These are phyloP conservation scores for Teleogryllus occipitalis DNA, from an alignment of 1,140 invertebrate genomes.

Conservation along the genomic window DNA sequence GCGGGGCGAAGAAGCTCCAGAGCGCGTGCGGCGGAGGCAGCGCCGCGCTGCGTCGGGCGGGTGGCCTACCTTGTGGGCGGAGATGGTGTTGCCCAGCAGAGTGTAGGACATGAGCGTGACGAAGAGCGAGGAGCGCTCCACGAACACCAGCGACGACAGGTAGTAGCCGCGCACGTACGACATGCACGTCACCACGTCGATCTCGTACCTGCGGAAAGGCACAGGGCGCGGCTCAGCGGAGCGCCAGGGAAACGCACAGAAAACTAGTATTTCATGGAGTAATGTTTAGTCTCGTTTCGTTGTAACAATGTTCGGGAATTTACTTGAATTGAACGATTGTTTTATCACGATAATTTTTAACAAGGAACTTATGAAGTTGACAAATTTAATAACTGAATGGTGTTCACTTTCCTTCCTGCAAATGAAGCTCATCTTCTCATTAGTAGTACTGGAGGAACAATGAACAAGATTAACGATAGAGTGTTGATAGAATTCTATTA, in stretches of 20 bases:
- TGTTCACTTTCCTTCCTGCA: too few relatives aligned
- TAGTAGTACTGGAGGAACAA: too few relatives aligned
- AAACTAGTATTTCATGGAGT: neutral
- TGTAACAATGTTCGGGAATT: too few relatives aligned
- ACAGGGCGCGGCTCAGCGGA: too few relatives aligned
- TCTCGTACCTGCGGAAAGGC: conserved; percentile 40
- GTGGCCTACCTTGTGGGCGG: conserved; percentile 43
- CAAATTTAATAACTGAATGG: too few relatives aligned
- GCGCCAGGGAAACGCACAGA: neutral
- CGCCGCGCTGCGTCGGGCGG: too few relatives aligned
- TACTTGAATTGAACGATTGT: too few relatives aligned
- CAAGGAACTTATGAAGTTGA: too few relatives aligned
- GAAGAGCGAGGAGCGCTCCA: conserved; percentile 56
- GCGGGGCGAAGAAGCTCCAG: neutral
- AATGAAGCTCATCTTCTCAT: too few relatives aligned
- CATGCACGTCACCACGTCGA: conserved; percentile 50
- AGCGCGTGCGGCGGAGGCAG: neutral
- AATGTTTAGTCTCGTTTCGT: neutral
- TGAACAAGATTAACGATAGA: too few relatives aligned
- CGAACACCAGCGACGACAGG: conserved; percentile 62
- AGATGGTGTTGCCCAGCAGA: conserved; percentile 42
- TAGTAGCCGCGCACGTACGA: conserved; percentile 63
- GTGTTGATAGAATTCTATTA: too few relatives aligned
- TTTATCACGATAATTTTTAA: too few relatives aligned
- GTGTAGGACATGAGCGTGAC: conserved; percentile 52